Evolutionary conservation across 2,113 vertebrate genomes (phyloP).

Genomic region (Xenopus laevis): DNA sequence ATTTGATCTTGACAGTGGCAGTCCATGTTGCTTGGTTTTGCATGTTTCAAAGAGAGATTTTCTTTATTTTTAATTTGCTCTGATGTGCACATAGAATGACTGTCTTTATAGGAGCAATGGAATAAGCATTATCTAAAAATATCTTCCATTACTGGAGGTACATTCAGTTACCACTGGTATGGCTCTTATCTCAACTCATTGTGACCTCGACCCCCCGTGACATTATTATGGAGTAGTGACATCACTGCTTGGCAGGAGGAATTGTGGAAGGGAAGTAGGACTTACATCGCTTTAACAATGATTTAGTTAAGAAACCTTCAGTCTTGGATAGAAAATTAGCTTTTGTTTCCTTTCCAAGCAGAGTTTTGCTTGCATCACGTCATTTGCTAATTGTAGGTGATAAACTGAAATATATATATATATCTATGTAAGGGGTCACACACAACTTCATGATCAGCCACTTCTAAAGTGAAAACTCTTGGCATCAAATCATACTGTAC

Average conservation of each 20-base stretch:
- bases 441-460: too few relatives aligned
- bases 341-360: too few relatives aligned
- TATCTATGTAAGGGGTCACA: too few relatives aligned
- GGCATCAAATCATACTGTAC: too few relatives aligned
- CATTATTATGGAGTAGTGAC: slow-evolving; percentile 50
- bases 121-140: slow-evolving; percentile 50
- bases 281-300: too few relatives aligned
- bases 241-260: slow-evolving; percentile 57
- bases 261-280: slow-evolving; percentile 39
- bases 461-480: too few relatives aligned
- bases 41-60: slow-evolving; percentile 29
- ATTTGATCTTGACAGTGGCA: neutral
- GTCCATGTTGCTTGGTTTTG: neutral
- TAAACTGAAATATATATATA: too few relatives aligned
- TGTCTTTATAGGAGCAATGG: slow-evolving; percentile 51
- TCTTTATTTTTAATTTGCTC: slow-evolving; percentile 49
- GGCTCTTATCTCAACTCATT: slow-evolving; percentile 49
- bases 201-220: slow-evolving; percentile 51
- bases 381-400: too few relatives aligned
- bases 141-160: slow-evolving; percentile 49
- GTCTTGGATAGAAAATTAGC: too few relatives aligned
- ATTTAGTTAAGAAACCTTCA: slow-evolving; percentile 57
- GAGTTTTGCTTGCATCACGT: too few relatives aligned
- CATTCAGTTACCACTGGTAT: slow-evolving; percentile 51
- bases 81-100: slow-evolving; percentile 20